Evolutionary conservation across 1,140 invertebrate species (phyloP).

Genomic region (Eciton burchellii): DNA sequence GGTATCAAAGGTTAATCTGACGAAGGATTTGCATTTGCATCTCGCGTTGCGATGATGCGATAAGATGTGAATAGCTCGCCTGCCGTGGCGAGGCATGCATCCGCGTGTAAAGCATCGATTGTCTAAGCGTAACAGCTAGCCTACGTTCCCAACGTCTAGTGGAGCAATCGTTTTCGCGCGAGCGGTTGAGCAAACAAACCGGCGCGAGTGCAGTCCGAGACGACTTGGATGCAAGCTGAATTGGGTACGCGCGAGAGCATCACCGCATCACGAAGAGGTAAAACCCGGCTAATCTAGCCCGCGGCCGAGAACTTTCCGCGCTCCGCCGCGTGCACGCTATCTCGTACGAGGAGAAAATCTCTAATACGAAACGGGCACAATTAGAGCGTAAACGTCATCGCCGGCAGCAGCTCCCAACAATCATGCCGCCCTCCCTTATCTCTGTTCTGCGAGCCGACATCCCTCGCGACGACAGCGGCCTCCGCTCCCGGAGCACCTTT

Average conservation of each 20-base stretch:
- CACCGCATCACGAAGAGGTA: not conserved
- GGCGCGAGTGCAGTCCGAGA: slow-evolving; percentile 3
- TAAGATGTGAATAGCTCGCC: not conserved
- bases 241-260: slow-evolving; percentile 15
- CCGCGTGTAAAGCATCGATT: slow-evolving; percentile 43
- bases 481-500: not conserved
- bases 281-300: slow-evolving; percentile 45
- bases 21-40: not conserved
- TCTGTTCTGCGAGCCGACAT: not conserved
- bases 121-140: not conserved
- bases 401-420: not conserved
- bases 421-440: slow-evolving; percentile 29
- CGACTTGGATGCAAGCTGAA: slow-evolving; percentile 55
- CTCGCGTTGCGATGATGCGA: not conserved
- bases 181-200: not conserved
- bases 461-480: not conserved
- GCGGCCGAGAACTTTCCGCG: slow-evolving; percentile 47
- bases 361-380: slow-evolving; percentile 54
- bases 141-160: slow-evolving; percentile 32
- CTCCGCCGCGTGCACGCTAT: slow-evolving; percentile 41
- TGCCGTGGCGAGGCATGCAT: not conserved
- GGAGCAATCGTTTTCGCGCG: not conserved
- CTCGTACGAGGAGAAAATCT: slow-evolving; percentile 57
- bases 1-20: slow-evolving; percentile 9
- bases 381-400: slow-evolving; percentile 53